Conservation (phyloP, 2,888 invertebrate species). For the Tuta absoluta region DNA sequence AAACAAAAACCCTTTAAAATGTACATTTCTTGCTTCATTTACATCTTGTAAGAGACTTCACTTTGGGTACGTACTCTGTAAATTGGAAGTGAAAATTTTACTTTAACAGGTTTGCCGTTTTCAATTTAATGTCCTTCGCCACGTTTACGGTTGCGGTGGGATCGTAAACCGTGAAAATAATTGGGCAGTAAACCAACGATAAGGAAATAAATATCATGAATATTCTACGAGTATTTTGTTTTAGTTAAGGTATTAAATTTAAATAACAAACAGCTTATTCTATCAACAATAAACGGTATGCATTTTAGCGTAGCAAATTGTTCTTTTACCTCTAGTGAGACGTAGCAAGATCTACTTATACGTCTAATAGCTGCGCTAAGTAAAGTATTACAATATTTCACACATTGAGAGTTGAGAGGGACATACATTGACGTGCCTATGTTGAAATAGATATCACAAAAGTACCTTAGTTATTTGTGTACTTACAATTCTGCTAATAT, state of each 20-base stretch:
- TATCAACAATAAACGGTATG: not conserved
- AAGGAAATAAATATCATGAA: conserved; percentile 21
- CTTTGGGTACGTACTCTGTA: not conserved
- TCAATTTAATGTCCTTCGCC: conserved; percentile 22
- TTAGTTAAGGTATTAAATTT: not conserved
- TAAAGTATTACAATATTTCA: too few relatives aligned
- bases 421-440: too few relatives aligned
- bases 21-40: not conserved
- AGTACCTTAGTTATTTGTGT: too few relatives aligned
- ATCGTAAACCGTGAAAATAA: conserved; percentile 29
- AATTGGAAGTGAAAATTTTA: conserved; percentile 5
- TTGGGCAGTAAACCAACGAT: conserved; percentile 26
- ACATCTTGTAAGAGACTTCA: not conserved
- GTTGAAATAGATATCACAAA: too few relatives aligned
- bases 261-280: too few relatives aligned
- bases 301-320: too few relatives aligned
- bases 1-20: not conserved
- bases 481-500: too few relatives aligned
- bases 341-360: too few relatives aligned
- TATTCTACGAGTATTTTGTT: not conserved
- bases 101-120: conserved; percentile 22
- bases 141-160: conserved; percentile 22
- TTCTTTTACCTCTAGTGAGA: too few relatives aligned
- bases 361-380: too few relatives aligned
- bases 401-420: too few relatives aligned